Conservation (phyloP, 2,113 vertebrate genomes). For the Antechinus stuartii region DNA sequence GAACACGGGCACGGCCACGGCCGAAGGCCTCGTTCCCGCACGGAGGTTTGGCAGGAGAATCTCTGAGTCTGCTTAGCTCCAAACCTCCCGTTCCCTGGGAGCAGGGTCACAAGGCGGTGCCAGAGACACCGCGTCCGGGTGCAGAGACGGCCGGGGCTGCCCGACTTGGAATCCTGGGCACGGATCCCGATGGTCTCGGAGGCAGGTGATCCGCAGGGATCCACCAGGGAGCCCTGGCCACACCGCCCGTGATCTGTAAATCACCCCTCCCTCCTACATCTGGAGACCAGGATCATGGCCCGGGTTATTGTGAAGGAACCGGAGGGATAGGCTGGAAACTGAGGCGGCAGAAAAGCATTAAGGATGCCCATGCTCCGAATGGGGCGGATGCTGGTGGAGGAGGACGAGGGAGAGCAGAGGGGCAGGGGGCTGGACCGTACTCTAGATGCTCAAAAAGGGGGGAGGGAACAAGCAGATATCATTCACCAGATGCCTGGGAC, state of each 20-base stretch:
- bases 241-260: not conserved
- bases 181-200: not conserved
- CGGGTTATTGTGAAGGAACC: not conserved
- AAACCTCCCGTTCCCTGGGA: not conserved
- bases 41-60: not conserved
- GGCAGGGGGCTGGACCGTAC: not conserved
- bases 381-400: not conserved
- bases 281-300: not conserved
- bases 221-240: rapidly evolving
- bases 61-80: not conserved
- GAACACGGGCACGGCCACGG: not conserved
- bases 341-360: no score
- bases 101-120: not conserved
- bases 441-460: not conserved
- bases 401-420: not conserved
- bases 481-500: not conserved
- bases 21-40: not conserved
- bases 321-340: not conserved
- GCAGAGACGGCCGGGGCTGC: not conserved
- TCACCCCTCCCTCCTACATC: not conserved
- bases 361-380: not conserved
- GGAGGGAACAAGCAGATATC: not conserved
- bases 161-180: not conserved
- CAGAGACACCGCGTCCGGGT: not conserved
- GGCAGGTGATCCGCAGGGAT: not conserved